phyloP scores from a whole-genome alignment of 2,113 vertebrate genomes.

The Anoura caudifer region DNA sequence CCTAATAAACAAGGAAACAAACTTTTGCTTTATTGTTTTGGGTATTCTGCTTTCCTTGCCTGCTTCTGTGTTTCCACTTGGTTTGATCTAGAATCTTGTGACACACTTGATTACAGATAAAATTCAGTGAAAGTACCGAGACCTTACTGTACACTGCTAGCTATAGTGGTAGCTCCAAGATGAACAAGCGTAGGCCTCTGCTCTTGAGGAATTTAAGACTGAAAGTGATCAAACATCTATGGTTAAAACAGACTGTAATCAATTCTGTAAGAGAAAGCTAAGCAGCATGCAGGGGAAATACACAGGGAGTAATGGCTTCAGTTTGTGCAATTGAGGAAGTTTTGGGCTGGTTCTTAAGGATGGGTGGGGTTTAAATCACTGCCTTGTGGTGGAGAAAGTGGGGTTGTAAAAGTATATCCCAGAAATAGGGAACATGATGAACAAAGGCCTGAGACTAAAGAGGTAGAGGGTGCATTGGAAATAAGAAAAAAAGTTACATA shows the following conservation, averaged over 20 bases:
- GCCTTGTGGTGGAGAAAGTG: background rate
- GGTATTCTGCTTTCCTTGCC: constrained; percentile 8
- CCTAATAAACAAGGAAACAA: background rate
- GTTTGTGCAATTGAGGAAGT: background rate
- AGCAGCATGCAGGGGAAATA: background rate
- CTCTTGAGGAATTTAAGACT: background rate
- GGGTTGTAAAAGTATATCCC: background rate
- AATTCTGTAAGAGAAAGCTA: background rate
- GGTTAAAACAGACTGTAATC: background rate
- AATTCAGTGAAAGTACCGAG: background rate
- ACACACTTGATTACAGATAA: background rate
- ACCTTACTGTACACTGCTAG: background rate
- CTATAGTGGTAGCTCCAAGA: background rate
- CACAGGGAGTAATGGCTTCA: background rate
- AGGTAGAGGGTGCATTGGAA: background rate
- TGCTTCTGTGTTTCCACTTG: background rate
- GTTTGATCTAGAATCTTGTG: background rate
- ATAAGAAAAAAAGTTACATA: background rate
- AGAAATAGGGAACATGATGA: background rate
- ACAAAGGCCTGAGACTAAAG: background rate
- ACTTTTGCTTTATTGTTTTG: background rate
- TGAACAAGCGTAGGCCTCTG: background rate
- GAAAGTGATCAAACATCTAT: background rate
- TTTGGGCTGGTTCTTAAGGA: background rate
- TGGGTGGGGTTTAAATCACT: background rate